phyloP scores from a whole-genome alignment of 2,113 vertebrate species.

The Phodopus roborovskii region DNA sequence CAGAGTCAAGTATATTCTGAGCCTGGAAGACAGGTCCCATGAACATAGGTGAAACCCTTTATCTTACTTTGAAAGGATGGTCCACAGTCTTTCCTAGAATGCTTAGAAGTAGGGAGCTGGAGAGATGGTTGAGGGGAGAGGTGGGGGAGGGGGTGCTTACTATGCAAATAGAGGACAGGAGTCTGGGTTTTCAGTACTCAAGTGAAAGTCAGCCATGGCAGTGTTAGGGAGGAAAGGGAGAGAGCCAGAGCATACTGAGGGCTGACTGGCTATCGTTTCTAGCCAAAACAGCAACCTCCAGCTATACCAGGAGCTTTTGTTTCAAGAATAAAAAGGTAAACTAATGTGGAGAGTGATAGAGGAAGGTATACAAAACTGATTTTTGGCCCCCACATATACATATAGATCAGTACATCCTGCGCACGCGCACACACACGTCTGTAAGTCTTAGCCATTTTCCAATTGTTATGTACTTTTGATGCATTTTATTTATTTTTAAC shows the following conservation, averaged over 20 bases:
- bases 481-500: neutral
- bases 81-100: neutral
- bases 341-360: neutral
- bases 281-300: too few species aligned
- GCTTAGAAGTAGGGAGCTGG: neutral
- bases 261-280: neutral
- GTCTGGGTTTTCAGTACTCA: neutral
- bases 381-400: neutral
- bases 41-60: neutral
- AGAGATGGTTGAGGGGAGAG: rapidly evolving
- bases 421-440: neutral
- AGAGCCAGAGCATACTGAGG: too few species aligned
- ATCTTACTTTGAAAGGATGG: neutral
- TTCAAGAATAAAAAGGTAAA: neutral
- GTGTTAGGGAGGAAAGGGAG: neutral
- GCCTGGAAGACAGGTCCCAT: neutral
- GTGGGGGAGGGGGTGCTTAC: too few species aligned
- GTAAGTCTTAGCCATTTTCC: neutral
- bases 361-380: neutral
- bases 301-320: neutral
- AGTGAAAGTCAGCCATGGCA: neutral
- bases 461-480: neutral
- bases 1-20: neutral
- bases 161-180: neutral
- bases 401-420: neutral